Conservation (phyloP, 2,113 vertebrate species). For the Lepus americanus region DNA sequence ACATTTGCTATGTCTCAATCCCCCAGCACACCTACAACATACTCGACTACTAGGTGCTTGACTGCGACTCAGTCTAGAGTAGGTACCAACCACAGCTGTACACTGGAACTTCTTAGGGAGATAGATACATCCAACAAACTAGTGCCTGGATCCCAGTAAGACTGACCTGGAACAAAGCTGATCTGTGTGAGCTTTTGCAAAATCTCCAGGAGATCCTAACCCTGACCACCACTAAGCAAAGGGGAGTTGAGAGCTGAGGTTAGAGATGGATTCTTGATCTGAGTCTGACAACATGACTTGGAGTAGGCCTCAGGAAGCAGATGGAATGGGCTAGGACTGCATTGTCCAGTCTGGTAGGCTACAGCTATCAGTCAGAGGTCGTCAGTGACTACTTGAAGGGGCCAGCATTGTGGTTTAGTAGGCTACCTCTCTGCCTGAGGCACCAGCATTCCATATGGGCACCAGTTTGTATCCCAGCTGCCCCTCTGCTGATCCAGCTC, state of each 20-base stretch:
- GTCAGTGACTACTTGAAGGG: too few species aligned
- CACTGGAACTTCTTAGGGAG: background rate
- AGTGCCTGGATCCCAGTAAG: background rate
- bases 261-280: background rate
- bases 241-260: too few species aligned
- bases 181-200: background rate
- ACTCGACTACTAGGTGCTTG: background rate
- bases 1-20: background rate
- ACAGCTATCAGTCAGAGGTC: background rate
- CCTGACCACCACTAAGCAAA: background rate
- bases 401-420: too few species aligned
- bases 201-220: background rate
- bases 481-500: too few species aligned
- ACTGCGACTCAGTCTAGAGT: background rate
- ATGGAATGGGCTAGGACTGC: background rate
- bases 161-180: background rate
- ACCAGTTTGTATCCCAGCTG: too few species aligned
- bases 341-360: fast-evolving
- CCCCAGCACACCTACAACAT: background rate
- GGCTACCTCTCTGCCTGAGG: too few species aligned
- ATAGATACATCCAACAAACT: background rate
- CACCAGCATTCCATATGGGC: too few species aligned
- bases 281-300: background rate
- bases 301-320: background rate
- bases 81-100: background rate